Base-by-base conservation (phyloP, 2,113 vertebrate genomes). In the Euleptes europaea region DNA sequence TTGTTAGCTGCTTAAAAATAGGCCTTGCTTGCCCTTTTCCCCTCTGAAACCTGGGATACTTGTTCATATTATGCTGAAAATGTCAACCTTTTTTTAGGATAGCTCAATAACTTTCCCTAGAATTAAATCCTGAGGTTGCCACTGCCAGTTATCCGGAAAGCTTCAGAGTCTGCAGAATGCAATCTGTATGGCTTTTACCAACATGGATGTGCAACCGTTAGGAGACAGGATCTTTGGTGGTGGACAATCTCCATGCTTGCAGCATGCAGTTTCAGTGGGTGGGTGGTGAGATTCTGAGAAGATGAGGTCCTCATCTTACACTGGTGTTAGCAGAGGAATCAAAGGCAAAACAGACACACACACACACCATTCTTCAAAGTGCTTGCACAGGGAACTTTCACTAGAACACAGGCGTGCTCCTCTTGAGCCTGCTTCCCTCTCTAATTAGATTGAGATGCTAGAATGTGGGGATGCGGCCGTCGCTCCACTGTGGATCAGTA, bases 41-140 rank as follows among this genome's bases (percentile, higher is more conserved):
- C 23, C 15, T 14, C 28, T 31, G 76, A 83, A 85, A 38, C 78
- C 2, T 78, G 44, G 49, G 76, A 49, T 72, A 77, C 31, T 73
- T 82, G 31, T 70, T 67, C 84, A 88, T 84, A n/a, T 42, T 35
- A 85, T 77, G 19, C 51, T 67, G 23, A 86, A 90, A 84, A 54
- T 65, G 40, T 17, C 75, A 33, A 38, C 63, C 21, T 85, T 91
- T 93, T 86, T 88, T 51, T 86, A 88, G n/a, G 83, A 81, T 86
- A 84, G 72, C 69, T 84, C 57, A 80, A 70, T 67, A 82, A 0
- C 67, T n/a, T 28, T 40, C 0, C 1, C 40, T 74, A 79, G 21
- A 19, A 8, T 54, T 33, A 3, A 57, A 44, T 73, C 21, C 54
- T 17, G 35, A 72, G 17, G 71, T 21, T 87, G 35, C n/a, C 80